phyloP scores from a whole-genome alignment of 2,113 vertebrate genomes.

The Neomonachus schauinslandi region DNA sequence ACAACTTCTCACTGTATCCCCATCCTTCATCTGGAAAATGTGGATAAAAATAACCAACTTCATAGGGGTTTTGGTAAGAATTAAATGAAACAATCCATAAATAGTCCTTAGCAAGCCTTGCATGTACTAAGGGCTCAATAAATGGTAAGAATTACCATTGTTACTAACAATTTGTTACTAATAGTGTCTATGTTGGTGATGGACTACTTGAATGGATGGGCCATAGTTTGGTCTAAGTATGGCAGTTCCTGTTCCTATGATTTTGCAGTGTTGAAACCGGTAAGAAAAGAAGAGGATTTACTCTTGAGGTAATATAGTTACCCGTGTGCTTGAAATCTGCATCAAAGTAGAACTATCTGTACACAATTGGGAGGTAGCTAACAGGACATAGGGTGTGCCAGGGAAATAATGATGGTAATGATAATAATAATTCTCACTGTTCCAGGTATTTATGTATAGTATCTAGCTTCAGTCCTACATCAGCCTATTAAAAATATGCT shows the following conservation, averaged over 20 bases:
- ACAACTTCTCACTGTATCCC: fast-evolving
- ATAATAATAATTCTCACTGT: neutral
- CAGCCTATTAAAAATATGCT: neutral
- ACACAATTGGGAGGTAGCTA: neutral
- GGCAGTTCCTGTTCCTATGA: neutral
- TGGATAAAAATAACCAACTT: neutral
- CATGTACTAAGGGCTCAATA: neutral
- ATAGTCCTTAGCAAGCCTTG: neutral
- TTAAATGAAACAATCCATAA: neutral
- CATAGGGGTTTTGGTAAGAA: neutral
- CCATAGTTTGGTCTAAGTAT: neutral
- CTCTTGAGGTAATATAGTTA: neutral
- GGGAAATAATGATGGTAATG: neutral
- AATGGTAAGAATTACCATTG: neutral
- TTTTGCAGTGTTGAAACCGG: neutral
- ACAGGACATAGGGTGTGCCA: neutral
- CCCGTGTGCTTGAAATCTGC: neutral
- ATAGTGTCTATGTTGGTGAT: neutral
- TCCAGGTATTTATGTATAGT: neutral
- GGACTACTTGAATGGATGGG: neutral
- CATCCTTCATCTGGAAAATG: neutral
- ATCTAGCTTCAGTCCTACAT: neutral
- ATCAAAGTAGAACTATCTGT: neutral
- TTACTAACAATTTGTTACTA: neutral
- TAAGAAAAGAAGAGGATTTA: neutral